Conservation (phyloP, 2,797 vertebrate genomes). For the Capromys pilorides region DNA sequence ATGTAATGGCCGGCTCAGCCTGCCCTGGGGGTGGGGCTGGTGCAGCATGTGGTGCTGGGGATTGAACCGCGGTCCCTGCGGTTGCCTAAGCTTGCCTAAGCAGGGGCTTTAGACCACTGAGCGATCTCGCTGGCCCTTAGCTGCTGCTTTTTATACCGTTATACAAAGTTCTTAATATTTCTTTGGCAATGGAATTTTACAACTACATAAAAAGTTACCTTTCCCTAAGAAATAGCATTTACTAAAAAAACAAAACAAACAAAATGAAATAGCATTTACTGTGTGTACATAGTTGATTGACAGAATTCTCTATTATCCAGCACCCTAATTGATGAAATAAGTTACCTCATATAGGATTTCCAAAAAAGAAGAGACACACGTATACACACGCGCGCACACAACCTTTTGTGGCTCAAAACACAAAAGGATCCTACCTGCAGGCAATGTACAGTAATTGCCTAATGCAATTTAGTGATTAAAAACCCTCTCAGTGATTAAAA, state of each 20-base stretch:
- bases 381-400: slow-evolving; percentile 58
- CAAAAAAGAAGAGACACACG: slow-evolving; percentile 69
- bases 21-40: too few relatives aligned
- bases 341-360: slow-evolving; percentile 87
- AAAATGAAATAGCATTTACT: slow-evolving; percentile 87
- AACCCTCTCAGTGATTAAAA: slow-evolving; percentile 90
- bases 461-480: slow-evolving; percentile 92
- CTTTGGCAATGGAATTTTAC: slow-evolving; percentile 90
- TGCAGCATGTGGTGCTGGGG: too few relatives aligned
- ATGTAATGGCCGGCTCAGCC: too few relatives aligned
- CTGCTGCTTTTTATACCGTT: slow-evolving; percentile 88
- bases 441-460: slow-evolving; percentile 90
- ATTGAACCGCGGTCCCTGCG: too few relatives aligned
- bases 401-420: slow-evolving; percentile 90
- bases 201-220: slow-evolving; percentile 87
- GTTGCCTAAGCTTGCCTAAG: too few relatives aligned
- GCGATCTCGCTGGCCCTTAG: too few relatives aligned
- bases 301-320: slow-evolving; percentile 87
- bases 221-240: slow-evolving; percentile 84
- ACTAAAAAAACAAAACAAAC: slow-evolving; percentile 59
- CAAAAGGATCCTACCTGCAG: slow-evolving; percentile 92
- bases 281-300: slow-evolving; percentile 87
- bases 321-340: slow-evolving; percentile 86
- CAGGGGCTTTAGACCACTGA: too few relatives aligned
- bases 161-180: slow-evolving; percentile 89